A percentile compares a stretch with the other conserved stretches of the same genome.
phyloP scores from a whole-genome alignment of 1,140 invertebrate genomes.

The Saccostrea echinata region DNA sequence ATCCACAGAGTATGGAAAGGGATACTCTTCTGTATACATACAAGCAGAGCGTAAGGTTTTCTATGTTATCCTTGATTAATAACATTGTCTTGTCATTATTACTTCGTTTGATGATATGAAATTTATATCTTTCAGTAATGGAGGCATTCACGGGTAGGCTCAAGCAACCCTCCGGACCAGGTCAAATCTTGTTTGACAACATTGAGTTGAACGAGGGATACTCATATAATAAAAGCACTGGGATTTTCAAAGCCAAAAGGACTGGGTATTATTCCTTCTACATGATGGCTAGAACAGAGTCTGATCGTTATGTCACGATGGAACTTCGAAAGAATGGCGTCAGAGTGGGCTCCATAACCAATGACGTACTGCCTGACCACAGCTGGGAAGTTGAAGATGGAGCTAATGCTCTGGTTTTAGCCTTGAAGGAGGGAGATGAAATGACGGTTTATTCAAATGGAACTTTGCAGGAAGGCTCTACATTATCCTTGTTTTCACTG shows the following conservation, averaged over 20 bases:
- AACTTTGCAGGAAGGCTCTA: background rate
- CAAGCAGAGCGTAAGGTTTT: background rate
- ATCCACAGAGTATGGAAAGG: background rate
- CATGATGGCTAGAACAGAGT: background rate
- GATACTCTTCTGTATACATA: background rate
- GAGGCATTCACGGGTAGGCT: background rate
- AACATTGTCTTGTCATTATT: background rate
- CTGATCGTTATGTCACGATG: background rate
- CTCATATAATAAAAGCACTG: background rate
- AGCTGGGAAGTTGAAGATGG: background rate
- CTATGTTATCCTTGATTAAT: background rate
- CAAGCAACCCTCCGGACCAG: background rate
- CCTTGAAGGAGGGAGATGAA: background rate
- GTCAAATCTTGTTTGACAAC: background rate
- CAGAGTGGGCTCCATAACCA: background rate
- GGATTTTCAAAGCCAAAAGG: background rate
- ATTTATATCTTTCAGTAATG: background rate
- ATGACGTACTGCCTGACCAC: background rate
- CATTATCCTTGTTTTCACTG: background rate
- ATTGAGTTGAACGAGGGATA: background rate
- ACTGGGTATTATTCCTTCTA: background rate
- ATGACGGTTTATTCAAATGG: background rate
- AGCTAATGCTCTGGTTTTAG: background rate
- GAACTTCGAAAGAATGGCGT: conserved; percentile 3
- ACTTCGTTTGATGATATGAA: background rate